Evolutionary conservation across 2,888 invertebrate genomes (phyloP).

Genomic region (Leptopilina drosophilae): DNA sequence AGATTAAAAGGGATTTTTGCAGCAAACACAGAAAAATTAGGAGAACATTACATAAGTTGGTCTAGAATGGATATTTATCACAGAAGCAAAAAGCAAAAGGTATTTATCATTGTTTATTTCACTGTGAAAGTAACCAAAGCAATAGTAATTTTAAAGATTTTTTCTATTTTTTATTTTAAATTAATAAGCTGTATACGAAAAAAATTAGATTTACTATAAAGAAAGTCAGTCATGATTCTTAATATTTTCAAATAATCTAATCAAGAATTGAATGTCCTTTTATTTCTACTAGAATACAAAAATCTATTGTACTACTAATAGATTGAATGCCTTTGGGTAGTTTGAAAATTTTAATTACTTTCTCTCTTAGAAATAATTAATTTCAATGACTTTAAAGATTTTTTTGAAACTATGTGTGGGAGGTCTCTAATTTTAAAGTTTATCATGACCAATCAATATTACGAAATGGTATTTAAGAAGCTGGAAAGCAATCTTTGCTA

Average conservation of each 20-base stretch:
- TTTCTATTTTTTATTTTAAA: too few species aligned
- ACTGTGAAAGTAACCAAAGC: too few species aligned
- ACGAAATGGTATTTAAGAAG: slow-evolving; percentile 59
- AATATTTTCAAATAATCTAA: slow-evolving; percentile 56
- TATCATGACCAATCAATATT: slow-evolving; percentile 67
- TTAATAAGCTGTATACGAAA: too few species aligned
- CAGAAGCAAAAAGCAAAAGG: too few species aligned
- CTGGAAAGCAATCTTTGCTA: not conserved
- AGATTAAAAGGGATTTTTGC: too few species aligned
- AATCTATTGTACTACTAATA: not conserved
- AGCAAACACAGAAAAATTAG: too few species aligned
- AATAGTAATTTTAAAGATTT: too few species aligned
- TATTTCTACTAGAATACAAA: too few species aligned
- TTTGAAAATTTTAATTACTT: slow-evolving; percentile 18
- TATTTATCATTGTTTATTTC: too few species aligned
- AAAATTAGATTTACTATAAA: too few species aligned
- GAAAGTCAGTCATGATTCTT: slow-evolving; percentile 50
- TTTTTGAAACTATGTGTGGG: not conserved
- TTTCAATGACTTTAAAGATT: not conserved
- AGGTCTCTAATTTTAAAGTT: slow-evolving; percentile 52
- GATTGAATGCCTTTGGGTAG: slow-evolving; percentile 4
- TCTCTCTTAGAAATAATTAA: not conserved
- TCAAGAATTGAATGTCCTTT: slow-evolving; percentile 42
- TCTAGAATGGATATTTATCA: too few species aligned
- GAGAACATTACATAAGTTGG: too few species aligned